These are phyloP conservation scores for Cygnus atratus DNA, from an alignment of 2,113 vertebrate genomes.

Conservation along the genomic window DNA sequence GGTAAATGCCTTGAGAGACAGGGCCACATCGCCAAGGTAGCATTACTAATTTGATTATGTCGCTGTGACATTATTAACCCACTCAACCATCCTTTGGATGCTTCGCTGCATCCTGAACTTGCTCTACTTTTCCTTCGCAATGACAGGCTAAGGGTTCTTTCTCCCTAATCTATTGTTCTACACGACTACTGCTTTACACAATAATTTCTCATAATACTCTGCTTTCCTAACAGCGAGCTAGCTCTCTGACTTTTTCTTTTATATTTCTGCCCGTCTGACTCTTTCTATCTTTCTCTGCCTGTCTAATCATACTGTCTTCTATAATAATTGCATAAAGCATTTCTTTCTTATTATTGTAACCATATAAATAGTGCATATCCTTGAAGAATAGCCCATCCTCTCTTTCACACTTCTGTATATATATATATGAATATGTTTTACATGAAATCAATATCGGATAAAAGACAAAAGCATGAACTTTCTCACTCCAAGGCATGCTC, in stretches of 20 bases:
- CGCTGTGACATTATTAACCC: conserved; percentile 61
- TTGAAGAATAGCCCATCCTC: not conserved
- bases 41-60: conserved; percentile 69
- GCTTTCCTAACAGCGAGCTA: not conserved
- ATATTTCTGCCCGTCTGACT: not conserved
- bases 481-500: not conserved
- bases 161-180: conserved; percentile 50
- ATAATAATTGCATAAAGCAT: conserved; percentile 19
- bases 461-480: conserved; percentile 24
- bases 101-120: conserved; percentile 47
- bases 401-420: not conserved
- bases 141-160: conserved; percentile 23
- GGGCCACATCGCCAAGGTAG: conserved; percentile 23
- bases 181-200: not conserved
- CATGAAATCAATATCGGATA: not conserved
- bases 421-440: conserved; percentile 2
- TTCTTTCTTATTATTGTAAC: conserved; percentile 19
- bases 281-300: not conserved
- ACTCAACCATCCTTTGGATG: conserved; percentile 57
- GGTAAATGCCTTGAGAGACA: conserved; percentile 58
- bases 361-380: not conserved
- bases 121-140: not conserved
- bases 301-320: not conserved
- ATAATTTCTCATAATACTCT: conserved; percentile 28
- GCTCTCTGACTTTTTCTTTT: not conserved